Conservation (phyloP, 2,888 invertebrate species). For the Herminia tarsipennalis region DNA sequence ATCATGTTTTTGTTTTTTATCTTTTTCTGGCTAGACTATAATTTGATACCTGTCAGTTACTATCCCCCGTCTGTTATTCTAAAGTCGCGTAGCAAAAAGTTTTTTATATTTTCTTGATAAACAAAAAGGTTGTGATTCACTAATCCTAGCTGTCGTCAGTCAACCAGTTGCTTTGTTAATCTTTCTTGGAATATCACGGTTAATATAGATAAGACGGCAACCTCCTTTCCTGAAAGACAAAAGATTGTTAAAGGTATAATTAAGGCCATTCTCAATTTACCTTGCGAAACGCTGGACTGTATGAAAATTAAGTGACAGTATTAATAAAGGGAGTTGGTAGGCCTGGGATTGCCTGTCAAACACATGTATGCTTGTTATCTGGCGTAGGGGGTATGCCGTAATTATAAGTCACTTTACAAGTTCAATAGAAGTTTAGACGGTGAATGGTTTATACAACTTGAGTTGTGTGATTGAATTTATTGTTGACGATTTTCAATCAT, state of each 20-base stretch:
- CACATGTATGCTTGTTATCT: constrained; percentile 56
- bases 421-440: constrained; percentile 13
- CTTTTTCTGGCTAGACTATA: no score
- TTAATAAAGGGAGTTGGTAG: constrained; percentile 35
- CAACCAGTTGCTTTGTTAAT: constrained; percentile 29
- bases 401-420: constrained; percentile 51
- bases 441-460: constrained; percentile 13
- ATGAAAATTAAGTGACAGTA: constrained; percentile 45
- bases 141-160: constrained; percentile 24
- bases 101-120: no score
- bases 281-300: constrained; percentile 33
- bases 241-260: constrained; percentile 39
- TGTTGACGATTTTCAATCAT: not conserved
- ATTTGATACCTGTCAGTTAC: no score
- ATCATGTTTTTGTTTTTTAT: no score
- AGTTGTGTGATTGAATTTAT: not conserved
- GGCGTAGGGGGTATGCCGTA: constrained; percentile 44
- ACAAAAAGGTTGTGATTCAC: not conserved
- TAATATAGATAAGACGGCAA: constrained; percentile 39
- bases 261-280: constrained; percentile 33
- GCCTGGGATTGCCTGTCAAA: constrained; percentile 60
- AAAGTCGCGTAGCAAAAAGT: no score
- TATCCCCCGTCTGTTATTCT: no score
- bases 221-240: constrained; percentile 36
- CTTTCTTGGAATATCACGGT: constrained; percentile 31